Conservation (phyloP, 2,888 invertebrate species). For the Caenorhabditis becei region DNA sequence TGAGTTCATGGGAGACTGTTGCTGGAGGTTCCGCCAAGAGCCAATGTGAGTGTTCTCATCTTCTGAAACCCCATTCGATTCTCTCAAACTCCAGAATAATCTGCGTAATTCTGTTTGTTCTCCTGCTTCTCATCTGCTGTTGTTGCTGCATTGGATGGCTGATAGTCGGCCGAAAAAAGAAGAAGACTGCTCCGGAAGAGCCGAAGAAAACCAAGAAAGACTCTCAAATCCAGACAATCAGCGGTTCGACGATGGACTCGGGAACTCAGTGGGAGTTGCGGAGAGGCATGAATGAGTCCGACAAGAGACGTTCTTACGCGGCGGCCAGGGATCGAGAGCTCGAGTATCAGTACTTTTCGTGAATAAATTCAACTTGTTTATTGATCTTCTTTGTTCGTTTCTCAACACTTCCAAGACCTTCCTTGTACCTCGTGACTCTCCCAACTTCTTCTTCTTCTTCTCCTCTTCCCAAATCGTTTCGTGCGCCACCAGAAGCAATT, state of each 20-base stretch:
- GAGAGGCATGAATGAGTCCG: conserved; percentile 11
- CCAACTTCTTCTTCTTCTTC: not conserved
- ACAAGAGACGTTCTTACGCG: conserved; percentile 53
- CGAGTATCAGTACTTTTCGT: conserved; percentile 53
- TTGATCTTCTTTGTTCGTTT: no score
- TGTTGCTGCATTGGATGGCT: conserved; percentile 59
- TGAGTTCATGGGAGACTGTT: conserved; percentile 62
- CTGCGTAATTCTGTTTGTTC: conserved; percentile 32
- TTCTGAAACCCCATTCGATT: not conserved
- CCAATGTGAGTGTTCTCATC: conserved; percentile 66
- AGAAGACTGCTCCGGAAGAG: conserved; percentile 27
- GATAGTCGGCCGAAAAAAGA: conserved; percentile 38
- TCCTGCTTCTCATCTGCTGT: conserved; percentile 60
- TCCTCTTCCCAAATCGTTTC: not conserved
- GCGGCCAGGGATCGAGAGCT: conserved; percentile 52
- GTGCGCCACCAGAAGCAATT: conserved; percentile 6
- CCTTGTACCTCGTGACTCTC: not conserved
- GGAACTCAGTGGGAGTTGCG: conserved; percentile 51
- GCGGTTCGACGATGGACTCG: conserved; percentile 40
- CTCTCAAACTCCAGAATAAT: conserved; percentile 39
- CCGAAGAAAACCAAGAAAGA: conserved; percentile 29
- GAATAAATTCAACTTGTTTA: not conserved
- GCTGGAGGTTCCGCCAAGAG: conserved; percentile 60
- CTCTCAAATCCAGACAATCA: conserved; percentile 53
- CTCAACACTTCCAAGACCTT: no score